Evolutionary conservation across 37 sponge, comb jelly and placozoan species (phyloP), one percentile per base, ranked within the genome.

Genomic region (Halisarca cf. caerulea): DNA sequence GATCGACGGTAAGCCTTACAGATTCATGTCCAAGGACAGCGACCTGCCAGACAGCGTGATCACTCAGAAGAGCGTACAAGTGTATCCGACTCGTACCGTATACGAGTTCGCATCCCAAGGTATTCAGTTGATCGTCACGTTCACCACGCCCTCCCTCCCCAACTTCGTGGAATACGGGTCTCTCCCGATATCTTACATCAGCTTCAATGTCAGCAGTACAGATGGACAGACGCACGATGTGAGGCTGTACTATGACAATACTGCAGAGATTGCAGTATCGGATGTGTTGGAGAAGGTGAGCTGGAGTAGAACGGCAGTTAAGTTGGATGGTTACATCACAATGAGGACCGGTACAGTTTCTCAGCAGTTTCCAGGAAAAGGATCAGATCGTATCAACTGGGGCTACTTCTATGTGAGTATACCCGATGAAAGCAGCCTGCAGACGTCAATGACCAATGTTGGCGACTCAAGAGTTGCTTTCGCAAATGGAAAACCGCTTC

Each of bases 241-340:
- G 21, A 20, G 78, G 20, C 25, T 93, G n/a, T 93, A 93, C 51
- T 93, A 90, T 58, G 93, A 92, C 69, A 92, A 89, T 57, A 86
- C 89, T 53, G 93, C 81, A 37, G 89, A 92, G 84, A 81, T 88
- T 53, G 75, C 87, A 23, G 87, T 91, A 35, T 17, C 0, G 1
- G 78, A 87, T 83, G 47, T 69, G 3, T 28, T 28, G 6, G 83
- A 83, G 78, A 39, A 60, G 6, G 84, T 91, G 25, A 21, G 5
- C 18, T 91, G 91, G 87, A 43, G 58, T 36, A 66, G 84, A 3
- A 82, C 23, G 0, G 0, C 34, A 27, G 20, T 74, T 55, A 24
- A 34, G 20, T 21, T 78, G n/a, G n/a, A 38, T 47, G 90, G 83
- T 17, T 44, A 40, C 1, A 54, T 7, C 11, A 79, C 84, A 15